A percentile compares a stretch with the other conserved stretches of the same genome.
phyloP scores from a whole-genome alignment of 2,888 invertebrate species.

The Nomada fucata region DNA sequence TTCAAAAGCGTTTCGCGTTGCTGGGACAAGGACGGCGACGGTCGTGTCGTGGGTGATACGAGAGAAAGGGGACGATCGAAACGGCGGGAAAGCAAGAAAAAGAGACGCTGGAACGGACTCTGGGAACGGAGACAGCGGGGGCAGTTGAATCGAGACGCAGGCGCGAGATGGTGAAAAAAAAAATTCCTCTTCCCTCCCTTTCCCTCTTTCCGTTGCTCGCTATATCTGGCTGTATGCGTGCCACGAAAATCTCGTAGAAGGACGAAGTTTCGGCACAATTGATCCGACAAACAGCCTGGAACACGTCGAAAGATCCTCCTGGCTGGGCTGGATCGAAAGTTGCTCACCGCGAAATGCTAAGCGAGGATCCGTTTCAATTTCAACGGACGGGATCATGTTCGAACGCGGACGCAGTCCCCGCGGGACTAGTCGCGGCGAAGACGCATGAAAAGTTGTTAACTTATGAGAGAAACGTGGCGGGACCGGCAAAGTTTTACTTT shows the following conservation, averaged over 20 bases:
- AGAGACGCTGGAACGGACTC: conserved; percentile 12
- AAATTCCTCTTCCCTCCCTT: not conserved
- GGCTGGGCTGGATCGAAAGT: conserved; percentile 27
- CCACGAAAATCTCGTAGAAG: conserved; percentile 67
- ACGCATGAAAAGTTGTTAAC: conserved; percentile 54
- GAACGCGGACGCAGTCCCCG: conserved; percentile 23
- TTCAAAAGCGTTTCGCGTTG: conserved; percentile 80
- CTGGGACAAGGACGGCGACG: conserved; percentile 65
- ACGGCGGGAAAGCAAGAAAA: conserved; percentile 41
- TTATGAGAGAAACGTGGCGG: not conserved
- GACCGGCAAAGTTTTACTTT: no score
- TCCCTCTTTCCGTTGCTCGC: not conserved
- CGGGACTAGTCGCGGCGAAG: conserved; percentile 20
- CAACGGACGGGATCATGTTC: conserved; percentile 25
- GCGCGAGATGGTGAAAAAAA: conserved; percentile 50
- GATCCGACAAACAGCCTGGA: conserved; percentile 58
- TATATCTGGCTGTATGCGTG: conserved; percentile 23
- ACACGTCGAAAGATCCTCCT: conserved; percentile 46
- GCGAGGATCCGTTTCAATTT: conserved; percentile 46
- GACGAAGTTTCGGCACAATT: not conserved
- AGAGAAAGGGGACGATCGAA: conserved; percentile 50
- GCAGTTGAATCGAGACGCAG: conserved; percentile 42
- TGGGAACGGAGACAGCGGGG: conserved; percentile 11
- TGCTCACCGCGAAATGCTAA: conserved; percentile 37
- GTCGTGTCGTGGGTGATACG: conserved; percentile 57